Conservation (phyloP, 2,888 invertebrate genomes). For the Napeogenes sylphis region DNA sequence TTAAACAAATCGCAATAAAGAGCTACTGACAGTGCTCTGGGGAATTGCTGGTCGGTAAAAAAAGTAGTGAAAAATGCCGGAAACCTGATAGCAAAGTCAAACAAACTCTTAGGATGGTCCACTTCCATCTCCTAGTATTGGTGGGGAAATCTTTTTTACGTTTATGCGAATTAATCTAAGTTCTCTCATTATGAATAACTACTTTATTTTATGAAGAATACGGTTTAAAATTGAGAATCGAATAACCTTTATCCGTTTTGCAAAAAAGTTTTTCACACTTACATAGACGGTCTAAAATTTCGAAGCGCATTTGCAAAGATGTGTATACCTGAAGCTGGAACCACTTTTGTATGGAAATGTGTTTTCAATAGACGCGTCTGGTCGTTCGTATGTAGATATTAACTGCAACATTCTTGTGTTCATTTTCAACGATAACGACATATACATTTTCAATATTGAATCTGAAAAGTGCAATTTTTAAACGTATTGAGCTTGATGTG, state of each 20-base stretch:
- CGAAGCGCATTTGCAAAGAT: conserved; percentile 54
- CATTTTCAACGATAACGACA: conserved; percentile 3
- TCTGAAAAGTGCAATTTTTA: conserved; percentile 14
- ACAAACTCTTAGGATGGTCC: conserved; percentile 56
- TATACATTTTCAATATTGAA: conserved; percentile 2
- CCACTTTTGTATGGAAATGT: conserved; percentile 60
- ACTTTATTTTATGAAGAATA: conserved; percentile 8
- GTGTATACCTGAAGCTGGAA: conserved; percentile 50
- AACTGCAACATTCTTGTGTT: conserved; percentile 22
- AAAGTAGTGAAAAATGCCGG: conserved; percentile 49
- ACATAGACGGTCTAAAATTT: conserved; percentile 43
- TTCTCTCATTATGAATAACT: conserved; percentile 1
- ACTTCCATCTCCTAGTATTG: conserved; percentile 47
- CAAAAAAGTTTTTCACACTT: conserved; percentile 26
- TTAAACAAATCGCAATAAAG: conserved; percentile 73
- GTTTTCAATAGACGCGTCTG: conserved; percentile 40
- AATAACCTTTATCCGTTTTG: conserved; percentile 11
- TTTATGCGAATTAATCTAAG: conserved; percentile 10
- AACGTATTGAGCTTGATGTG: too few species aligned
- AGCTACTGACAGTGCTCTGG: conserved; percentile 45
- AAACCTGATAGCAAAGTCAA: conserved; percentile 53
- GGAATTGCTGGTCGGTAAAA: conserved; percentile 45
- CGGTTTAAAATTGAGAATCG: conserved; percentile 13
- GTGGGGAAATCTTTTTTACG: conserved; percentile 31
- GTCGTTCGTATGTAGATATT: conserved; percentile 24